Conservation (phyloP, 1,140 invertebrate genomes). For the Lordiphosa mommai region DNA sequence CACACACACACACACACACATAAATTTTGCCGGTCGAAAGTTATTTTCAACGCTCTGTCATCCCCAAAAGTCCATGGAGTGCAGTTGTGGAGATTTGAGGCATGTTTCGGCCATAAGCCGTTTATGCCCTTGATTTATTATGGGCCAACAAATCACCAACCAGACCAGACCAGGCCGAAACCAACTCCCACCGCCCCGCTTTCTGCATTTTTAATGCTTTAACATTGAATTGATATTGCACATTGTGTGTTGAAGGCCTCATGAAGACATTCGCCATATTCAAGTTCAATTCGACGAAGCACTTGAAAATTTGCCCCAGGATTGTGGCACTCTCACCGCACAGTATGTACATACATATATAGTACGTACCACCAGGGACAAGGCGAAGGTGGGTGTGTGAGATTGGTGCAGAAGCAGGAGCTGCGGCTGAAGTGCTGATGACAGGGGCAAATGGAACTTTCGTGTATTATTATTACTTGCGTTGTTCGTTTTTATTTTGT, state of each 20-base stretch:
- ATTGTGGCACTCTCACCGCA: not conserved
- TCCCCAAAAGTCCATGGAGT: slow-evolving; percentile 2
- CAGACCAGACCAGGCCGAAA: slow-evolving; percentile 1
- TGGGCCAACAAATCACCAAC: slow-evolving; percentile 51
- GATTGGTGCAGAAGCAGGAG: not conserved
- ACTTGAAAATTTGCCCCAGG: slow-evolving; percentile 23
- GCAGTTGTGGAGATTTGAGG: slow-evolving; percentile 31
- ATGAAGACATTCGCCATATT: slow-evolving; percentile 9
- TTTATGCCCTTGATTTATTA: slow-evolving; percentile 63
- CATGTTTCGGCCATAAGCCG: slow-evolving; percentile 52
- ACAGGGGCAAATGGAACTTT: slow-evolving; percentile 61
- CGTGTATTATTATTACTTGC: slow-evolving; percentile 53
- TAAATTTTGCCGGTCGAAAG: slow-evolving; percentile 18
- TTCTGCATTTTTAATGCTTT: slow-evolving; percentile 41
- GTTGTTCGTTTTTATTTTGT: slow-evolving; percentile 18
- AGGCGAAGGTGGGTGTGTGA: not conserved
- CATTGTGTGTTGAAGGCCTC: slow-evolving; percentile 7
- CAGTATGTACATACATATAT: not conserved
- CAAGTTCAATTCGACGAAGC: slow-evolving; percentile 23
- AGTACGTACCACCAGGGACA: not conserved
- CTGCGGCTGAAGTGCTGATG: slow-evolving; percentile 46
- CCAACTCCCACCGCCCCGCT: not conserved
- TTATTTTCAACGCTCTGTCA: slow-evolving; percentile 15
- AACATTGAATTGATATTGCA: slow-evolving; percentile 23
- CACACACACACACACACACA: slow-evolving; percentile 11